Conservation (phyloP, 2,113 vertebrate genomes). For the Plestiodon gilberti region DNA sequence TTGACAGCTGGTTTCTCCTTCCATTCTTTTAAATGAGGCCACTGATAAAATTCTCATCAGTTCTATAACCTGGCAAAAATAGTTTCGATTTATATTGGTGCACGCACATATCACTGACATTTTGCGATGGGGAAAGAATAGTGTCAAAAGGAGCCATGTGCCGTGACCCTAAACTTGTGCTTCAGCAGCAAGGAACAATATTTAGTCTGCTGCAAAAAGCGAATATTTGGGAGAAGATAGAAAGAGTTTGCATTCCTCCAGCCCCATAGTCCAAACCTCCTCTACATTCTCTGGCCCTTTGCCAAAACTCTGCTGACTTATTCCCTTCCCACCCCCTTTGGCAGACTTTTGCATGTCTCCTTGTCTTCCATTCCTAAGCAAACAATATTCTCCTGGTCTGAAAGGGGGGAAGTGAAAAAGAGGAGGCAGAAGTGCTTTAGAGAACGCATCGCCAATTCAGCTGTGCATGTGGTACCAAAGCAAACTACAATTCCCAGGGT, state of each 20-base stretch:
- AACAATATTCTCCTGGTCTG: background rate
- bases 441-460: too few relatives aligned
- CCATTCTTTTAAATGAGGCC: background rate
- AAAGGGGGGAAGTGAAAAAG: too few relatives aligned
- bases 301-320: fast-evolving
- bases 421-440: too few relatives aligned
- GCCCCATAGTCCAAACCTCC: constrained; percentile 34
- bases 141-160: background rate
- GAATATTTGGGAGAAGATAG: constrained; percentile 65
- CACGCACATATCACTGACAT: background rate
- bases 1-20: background rate
- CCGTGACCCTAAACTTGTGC: constrained; percentile 36
- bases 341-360: background rate
- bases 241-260: constrained; percentile 51
- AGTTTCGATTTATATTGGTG: too few relatives aligned
- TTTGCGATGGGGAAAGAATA: background rate
- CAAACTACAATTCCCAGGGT: too few relatives aligned
- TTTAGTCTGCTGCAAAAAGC: constrained; percentile 58
- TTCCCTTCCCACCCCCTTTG: too few relatives aligned
- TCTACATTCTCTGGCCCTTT: constrained; percentile 22
- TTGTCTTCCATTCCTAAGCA: background rate
- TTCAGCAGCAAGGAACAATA: constrained; percentile 55
- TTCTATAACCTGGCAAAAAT: background rate
- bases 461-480: too few relatives aligned
- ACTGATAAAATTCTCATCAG: background rate